Base-by-base conservation (phyloP, 2,888 invertebrate species). In the Lasius fuliginosus region DNA sequence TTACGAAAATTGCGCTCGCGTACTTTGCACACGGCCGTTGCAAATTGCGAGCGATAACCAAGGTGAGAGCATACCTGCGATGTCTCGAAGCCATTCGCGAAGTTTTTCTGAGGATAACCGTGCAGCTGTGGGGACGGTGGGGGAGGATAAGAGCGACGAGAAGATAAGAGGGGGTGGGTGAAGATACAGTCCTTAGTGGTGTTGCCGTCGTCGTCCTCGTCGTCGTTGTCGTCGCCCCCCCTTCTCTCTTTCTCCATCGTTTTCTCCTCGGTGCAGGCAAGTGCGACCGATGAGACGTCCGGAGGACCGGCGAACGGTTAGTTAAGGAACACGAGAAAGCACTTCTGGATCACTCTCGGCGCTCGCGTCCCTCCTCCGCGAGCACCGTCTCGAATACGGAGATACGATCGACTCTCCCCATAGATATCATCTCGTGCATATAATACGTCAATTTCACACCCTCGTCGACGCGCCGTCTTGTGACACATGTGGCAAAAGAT, bases 251-350 rank as follows among this genome's bases (percentile, higher is more conserved):
- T 56, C 40, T n/a, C 23, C 69, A 60, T 23, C 77, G 58, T 42
- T 58, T 42, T 42, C 33, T 69, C 6, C 46, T 6, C 23, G 73
- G 36, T 60, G 81, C 79, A 86, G 87, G 87, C 87, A 82, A 87
- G 84, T 75, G 83, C 82, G 89, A 87, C 71, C 89, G 87, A 87
- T 89, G 89, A 86, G 89, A 87, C 89, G 89, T 89, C 89, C 89
- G 67, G 86, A 84, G 89, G 89, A 89, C 88, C 88, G 87, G 90
- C 87, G 92, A 92, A 91, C 89, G 90, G 91, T 89, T 91, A 94
- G 94, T 94, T 94, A 94, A 94, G 94, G 93, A 94, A 95, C 95
- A 95, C 92, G 94, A 90, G 94, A 95, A 95, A 95, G 94, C 95
- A 95, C 95, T 95, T 94, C 93, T 94, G 92, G 93, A 90, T 90